Base-by-base conservation (phyloP, 2,797 vertebrate genomes). In the Bufotes viridis region DNA sequence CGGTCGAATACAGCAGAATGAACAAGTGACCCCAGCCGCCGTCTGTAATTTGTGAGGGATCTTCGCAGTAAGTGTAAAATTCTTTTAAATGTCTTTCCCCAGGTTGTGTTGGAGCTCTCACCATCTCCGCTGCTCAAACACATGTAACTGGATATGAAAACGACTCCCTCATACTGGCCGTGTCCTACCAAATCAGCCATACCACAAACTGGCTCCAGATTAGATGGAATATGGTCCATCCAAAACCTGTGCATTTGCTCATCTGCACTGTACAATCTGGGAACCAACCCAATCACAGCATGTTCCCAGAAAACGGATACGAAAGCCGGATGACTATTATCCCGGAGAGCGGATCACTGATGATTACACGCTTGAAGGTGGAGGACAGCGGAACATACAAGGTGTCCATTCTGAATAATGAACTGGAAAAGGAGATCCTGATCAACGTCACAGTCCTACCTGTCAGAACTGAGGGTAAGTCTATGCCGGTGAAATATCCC, bases 131-230 rank as follows among this genome's bases (percentile, higher is more conserved):
- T 22, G 24, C 15, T 55, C 69, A 85, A 49, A 20, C 58, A 7
- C 57, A 89, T 18, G 70, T 89, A 49, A 53, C 13, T 8, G 87
- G 83, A 20, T 57, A 65, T 53, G 51, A 26, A 60, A 55, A 78
- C 18, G n/a, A 1, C 14, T 58, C 83, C 49, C 22, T 75, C 15
- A 7, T 82, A 0, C 83, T 89, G 34, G 24, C 78, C 1, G 80
- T 55, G 11, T 65, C 78, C 58, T 86, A 89, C 58, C 13, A 80
- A 13, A 20, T 6, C 57, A 13, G 4, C 24, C 22, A 42, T 12
- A 12, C 10, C 0, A 42, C 29, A 17, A 34, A 15, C 11, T 89
- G 83, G 83, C 26, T 85, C n/a, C 87, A 89, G 26, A 89, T 89
- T 13, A 53, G 78, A 22, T 89, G 87, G 87, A 20, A 49, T 8